phyloP scores from a whole-genome alignment of 1,140 invertebrate species.

The Diorhabda carinulata region DNA sequence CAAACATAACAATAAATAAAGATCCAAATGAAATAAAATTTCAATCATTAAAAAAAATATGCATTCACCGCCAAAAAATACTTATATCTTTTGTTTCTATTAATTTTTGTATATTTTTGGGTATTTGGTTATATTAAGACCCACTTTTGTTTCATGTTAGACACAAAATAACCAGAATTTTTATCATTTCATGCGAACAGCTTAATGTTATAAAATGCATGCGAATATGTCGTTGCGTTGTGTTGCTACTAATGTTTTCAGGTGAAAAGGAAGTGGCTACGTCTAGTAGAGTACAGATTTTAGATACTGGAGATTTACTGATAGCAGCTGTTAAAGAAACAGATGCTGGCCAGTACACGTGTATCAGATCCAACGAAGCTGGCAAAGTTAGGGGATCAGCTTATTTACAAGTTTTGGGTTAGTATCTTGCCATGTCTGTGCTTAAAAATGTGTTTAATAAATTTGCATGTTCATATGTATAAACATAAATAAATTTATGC shows the following conservation, averaged over 20 bases:
- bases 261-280: slow-evolving; percentile 55
- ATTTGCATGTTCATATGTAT: too few relatives aligned
- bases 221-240: slow-evolving; percentile 21
- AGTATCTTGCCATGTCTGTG: slow-evolving; percentile 37
- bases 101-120: too few relatives aligned
- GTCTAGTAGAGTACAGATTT: slow-evolving; percentile 72
- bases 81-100: too few relatives aligned
- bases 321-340: slow-evolving; percentile 77
- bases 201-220: background rate
- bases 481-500: too few relatives aligned
- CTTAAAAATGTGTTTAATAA: background rate
- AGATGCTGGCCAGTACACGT: slow-evolving; percentile 87
- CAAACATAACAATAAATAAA: too few relatives aligned
- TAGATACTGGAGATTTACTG: slow-evolving; percentile 80
- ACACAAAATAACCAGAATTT: too few relatives aligned
- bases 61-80: too few relatives aligned
- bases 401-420: slow-evolving; percentile 78
- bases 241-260: slow-evolving; percentile 41
- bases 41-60: too few relatives aligned
- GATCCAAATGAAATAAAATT: too few relatives aligned
- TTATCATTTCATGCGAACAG: too few relatives aligned
- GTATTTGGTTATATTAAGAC: too few relatives aligned
- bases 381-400: slow-evolving; percentile 79
- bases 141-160: too few relatives aligned
- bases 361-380: slow-evolving; percentile 82